Evolutionary conservation across 2,113 vertebrate genomes (phyloP).

Genomic region (Microtus pennsylvanicus): DNA sequence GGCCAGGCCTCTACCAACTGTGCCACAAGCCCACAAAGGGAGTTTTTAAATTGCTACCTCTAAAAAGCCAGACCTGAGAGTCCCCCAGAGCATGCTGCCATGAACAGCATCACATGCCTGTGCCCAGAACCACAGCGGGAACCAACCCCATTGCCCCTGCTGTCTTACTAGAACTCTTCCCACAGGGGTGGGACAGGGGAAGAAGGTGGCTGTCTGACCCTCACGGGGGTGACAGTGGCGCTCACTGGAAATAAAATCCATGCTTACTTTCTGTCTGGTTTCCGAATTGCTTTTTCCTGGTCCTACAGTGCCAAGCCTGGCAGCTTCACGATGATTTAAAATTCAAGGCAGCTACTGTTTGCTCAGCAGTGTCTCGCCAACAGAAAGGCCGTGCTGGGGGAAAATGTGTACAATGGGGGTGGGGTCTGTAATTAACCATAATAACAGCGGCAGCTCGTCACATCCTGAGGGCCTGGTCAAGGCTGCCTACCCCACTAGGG

Average conservation of each 20-base stretch:
- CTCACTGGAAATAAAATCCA: constrained; percentile 70
- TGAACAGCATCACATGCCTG: too few species aligned
- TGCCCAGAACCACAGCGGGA: background rate
- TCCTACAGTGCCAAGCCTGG: constrained; percentile 72
- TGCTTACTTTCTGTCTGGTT: constrained; percentile 82
- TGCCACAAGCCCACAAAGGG: background rate
- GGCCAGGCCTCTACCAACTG: background rate
- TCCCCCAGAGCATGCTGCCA: background rate
- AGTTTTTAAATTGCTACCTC: background rate
- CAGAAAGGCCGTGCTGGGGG: background rate
- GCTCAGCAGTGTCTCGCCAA: constrained; percentile 36
- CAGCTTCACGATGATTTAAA: constrained; percentile 51
- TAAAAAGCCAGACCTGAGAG: background rate
- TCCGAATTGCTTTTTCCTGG: constrained; percentile 75
- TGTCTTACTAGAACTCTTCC: background rate
- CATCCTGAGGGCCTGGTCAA: background rate
- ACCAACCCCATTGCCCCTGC: accelerated
- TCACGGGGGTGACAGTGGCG: background rate
- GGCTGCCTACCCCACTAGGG: accelerated
- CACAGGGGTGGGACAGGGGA: background rate
- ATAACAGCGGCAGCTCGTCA: accelerated
- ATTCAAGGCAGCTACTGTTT: constrained; percentile 79
- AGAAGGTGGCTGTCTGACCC: constrained; percentile 32
- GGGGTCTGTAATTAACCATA: background rate
- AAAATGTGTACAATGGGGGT: background rate